Evolutionary conservation across 2,113 vertebrate species (phyloP), one percentile per base, ranked within the genome.

Genomic region (Elanus axillaris): DNA sequence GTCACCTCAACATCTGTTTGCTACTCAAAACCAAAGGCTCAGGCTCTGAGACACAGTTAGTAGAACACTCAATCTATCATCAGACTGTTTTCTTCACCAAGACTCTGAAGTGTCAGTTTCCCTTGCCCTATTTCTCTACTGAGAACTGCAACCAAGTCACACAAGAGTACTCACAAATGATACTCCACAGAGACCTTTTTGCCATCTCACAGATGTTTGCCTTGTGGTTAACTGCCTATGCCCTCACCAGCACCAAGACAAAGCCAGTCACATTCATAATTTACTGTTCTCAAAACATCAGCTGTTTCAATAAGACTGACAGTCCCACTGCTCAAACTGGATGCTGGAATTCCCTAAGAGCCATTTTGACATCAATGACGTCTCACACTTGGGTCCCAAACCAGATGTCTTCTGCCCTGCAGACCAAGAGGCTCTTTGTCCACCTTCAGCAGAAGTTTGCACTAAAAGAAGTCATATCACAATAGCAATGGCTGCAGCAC

Each of bases 381-480:
- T 13, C 42, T 29, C 17, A 1, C 34, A 53, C 6, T 34, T 32
- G 11, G 7, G 29, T 50, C n/a, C 16, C 42, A 81, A 74, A 69
- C 4, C 27, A 90, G 34, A 7, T 11, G 6, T 36, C 23, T 58
- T 74, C 59, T 36, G 18, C 10, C 17, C 9, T 55, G 22, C 27
- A 90, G 42, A 47, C 7, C 56, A 68, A 64, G 21, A 9, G 11
- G 18, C 18, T 62, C 36, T 36, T 60, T 19, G 19, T 26, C 74
- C 3, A 38, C 4, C 42, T 69, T 71, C 56, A 40, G 5, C 23
- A 34, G 11, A 14, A 62, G 21, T 40, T 21, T 58, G 21, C 21
- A 59, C 6, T 6, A 48, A 6, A 7, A 47, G 4, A 50, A 91
- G 45, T 15, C 6, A 0, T 14, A 40, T 6, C 14, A 23, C 0